Evolutionary conservation across 2,888 invertebrate genomes (phyloP).

Genomic region (Drosophila mayaguana): DNA sequence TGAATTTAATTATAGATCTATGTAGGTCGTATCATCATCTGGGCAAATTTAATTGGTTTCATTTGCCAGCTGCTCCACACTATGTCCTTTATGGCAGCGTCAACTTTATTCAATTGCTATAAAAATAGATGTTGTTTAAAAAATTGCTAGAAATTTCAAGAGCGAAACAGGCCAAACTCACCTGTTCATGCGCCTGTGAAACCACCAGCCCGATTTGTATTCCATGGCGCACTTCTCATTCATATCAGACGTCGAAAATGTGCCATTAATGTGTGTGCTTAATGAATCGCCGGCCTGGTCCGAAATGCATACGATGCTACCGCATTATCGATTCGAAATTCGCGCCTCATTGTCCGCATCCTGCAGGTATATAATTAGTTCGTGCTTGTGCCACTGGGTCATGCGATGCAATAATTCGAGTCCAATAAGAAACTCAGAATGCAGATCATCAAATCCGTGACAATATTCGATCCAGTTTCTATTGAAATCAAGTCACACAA

Average conservation of each 20-base stretch:
- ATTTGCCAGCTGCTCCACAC: slow-evolving; percentile 88
- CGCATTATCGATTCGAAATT: slow-evolving; percentile 88
- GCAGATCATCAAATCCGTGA: slow-evolving; percentile 89
- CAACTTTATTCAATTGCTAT: slow-evolving; percentile 85
- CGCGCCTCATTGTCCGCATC: slow-evolving; percentile 87
- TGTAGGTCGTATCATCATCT: slow-evolving; percentile 86
- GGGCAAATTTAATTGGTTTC: slow-evolving; percentile 87
- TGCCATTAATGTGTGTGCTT: slow-evolving; percentile 88
- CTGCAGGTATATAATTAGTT: slow-evolving; percentile 88
- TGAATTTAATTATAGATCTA: background rate
- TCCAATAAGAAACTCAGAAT: slow-evolving; percentile 90
- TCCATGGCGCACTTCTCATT: slow-evolving; percentile 89
- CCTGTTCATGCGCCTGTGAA: slow-evolving; percentile 88
- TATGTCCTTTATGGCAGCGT: slow-evolving; percentile 77
- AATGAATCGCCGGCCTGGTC: slow-evolving; percentile 89
- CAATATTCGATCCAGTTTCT: slow-evolving; percentile 88
- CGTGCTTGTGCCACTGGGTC: slow-evolving; percentile 81
- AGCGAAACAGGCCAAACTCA: slow-evolving; percentile 54
- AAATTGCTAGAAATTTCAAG: background rate
- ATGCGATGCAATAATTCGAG: slow-evolving; percentile 87
- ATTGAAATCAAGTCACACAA: slow-evolving; percentile 87
- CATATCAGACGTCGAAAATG: slow-evolving; percentile 88
- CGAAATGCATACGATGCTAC: slow-evolving; percentile 87
- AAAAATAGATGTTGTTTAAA: background rate
- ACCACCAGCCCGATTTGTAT: slow-evolving; percentile 91